Base-by-base conservation (phyloP, 2,797 vertebrate genomes). In the Vespertilio murinus region DNA sequence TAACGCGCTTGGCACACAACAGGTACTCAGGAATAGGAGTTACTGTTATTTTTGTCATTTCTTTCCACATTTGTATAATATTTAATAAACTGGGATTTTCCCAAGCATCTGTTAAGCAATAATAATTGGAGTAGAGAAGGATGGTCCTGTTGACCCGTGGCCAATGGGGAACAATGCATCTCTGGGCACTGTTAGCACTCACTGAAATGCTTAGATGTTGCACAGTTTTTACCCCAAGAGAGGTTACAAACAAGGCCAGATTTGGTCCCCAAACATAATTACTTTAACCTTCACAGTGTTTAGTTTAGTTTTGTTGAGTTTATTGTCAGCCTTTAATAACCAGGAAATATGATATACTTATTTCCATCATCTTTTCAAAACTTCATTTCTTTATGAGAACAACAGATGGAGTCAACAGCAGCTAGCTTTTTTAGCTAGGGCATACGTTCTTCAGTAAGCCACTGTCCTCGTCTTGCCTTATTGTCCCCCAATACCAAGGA, bases 261-360 rank as follows among this genome's bases (percentile, higher is more conserved):
- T 47, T 59, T 93, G 30, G n/a, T 74, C 7, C 28, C 23, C 38
- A 91, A 49, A 81, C 16, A 70, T 33, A 88, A 88, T 67, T 78
- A 94, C 6, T 74, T 92, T 71, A 88, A 82, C 13, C 23, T 79
- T 85, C 69, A 38, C 11, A 40, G n/a, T 42, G 42, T 22, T 94
- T 52, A 52, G 23, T 40, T 86, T 84, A 40, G 20, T 40, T 86
- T 81, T 88, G 49, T 61, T 79, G 30, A 45, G 77, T 75, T 83
- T 71, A 25, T 74, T 89, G n/a, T n/a, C 67, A 69, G 59, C n/a
- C 91, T 80, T 96, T 88, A 59, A 67, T 54, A 78, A 91, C 80
- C n/a, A 93, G 42, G 6, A 77, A 77, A 86, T 80, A 91, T 5
- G 33, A 78, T 9, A 86, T 49, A 33, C 23, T 20, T 65, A 83